A percentile compares a stretch with the other conserved stretches of the same genome.
Evolutionary conservation across 2,113 vertebrate genomes (phyloP).

Genomic region (Tautogolabrus adspersus): DNA sequence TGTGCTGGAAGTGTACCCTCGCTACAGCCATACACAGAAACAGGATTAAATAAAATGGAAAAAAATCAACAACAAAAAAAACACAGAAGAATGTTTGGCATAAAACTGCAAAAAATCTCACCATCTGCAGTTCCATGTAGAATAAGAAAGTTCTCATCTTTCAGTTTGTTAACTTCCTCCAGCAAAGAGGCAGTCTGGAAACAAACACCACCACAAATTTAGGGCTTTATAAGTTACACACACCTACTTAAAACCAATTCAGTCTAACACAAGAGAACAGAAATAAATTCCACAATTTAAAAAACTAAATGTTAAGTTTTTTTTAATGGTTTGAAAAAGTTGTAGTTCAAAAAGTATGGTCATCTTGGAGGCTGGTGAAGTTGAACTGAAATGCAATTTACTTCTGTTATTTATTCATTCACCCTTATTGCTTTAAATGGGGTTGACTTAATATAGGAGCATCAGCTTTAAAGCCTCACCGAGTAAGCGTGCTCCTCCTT

Average conservation of each 20-base stretch:
- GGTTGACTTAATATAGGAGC: neutral
- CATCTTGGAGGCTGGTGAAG: neutral
- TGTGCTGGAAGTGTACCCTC: slow-evolving; percentile 88
- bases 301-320: slow-evolving; percentile 8
- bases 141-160: slow-evolving; percentile 84
- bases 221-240: neutral
- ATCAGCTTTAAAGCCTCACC: slow-evolving; percentile 65
- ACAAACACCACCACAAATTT: slow-evolving; percentile 8
- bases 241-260: neutral
- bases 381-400: neutral
- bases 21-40: slow-evolving; percentile 65
- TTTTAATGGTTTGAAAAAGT: neutral
- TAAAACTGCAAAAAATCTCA: slow-evolving; percentile 50
- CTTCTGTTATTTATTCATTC: neutral
- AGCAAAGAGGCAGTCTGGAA: slow-evolving; percentile 84
- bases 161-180: slow-evolving; percentile 84
- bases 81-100: neutral
- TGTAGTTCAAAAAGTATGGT: neutral
- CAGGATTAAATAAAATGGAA: neutral
- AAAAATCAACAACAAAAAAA: neutral
- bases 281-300: slow-evolving; percentile 19
- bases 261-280: neutral
- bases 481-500: slow-evolving; percentile 85
- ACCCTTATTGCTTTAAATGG: neutral
- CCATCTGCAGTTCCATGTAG: slow-evolving; percentile 88